Conservation (phyloP, 2,888 invertebrate genomes). For the Epirrhoe alternata region DNA sequence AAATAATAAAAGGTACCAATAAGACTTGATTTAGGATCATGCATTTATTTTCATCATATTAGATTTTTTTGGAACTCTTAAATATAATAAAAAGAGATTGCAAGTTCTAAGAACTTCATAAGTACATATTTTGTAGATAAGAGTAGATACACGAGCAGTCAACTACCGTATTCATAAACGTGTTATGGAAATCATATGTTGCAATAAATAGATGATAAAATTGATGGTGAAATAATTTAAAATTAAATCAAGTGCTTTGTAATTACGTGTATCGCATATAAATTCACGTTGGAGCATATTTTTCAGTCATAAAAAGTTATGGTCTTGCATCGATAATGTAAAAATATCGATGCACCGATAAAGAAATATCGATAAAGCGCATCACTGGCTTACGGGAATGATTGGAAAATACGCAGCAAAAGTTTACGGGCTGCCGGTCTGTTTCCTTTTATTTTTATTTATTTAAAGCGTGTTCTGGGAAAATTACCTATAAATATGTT, state of each 20-base stretch:
- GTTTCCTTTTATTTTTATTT: conserved; percentile 37
- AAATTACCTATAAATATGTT: conserved; percentile 12
- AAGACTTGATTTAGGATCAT: background rate
- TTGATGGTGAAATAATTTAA: background rate
- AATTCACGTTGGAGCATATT: conserved; percentile 7
- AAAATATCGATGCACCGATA: conserved; percentile 30
- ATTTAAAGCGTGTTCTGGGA: conserved; percentile 16
- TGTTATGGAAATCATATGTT: background rate
- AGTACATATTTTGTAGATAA: no score
- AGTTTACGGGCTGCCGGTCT: conserved; percentile 42
- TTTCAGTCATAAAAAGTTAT: conserved; percentile 28
- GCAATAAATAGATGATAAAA: background rate
- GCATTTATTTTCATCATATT: background rate
- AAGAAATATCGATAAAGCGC: conserved; percentile 33
- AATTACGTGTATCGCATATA: background rate
- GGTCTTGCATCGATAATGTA: conserved; percentile 22
- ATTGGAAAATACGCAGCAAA: conserved; percentile 53
- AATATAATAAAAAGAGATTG: no score
- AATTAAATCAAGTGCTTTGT: background rate
- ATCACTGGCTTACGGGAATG: conserved; percentile 43
- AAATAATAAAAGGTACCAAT: no score
- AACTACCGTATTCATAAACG: background rate
- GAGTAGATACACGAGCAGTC: no score
- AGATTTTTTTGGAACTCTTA: background rate
- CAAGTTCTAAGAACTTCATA: no score